phyloP scores from a whole-genome alignment of 2,113 vertebrate genomes.

The Maccullochella peelii region DNA sequence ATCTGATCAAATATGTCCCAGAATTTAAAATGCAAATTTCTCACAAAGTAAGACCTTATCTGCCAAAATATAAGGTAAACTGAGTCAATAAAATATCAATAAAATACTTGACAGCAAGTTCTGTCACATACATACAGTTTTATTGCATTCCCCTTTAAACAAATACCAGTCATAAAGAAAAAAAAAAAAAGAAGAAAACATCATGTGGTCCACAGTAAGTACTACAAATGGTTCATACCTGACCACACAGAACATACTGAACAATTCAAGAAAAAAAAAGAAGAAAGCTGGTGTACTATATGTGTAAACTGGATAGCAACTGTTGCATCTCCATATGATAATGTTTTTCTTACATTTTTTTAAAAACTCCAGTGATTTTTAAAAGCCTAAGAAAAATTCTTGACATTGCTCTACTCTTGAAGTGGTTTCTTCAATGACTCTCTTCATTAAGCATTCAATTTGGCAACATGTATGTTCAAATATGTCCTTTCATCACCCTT shows the following conservation, averaged over 20 bases:
- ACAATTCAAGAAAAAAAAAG: conserved; percentile 14
- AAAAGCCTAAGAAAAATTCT: conserved; percentile 29
- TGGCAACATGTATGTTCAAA: conserved; percentile 53
- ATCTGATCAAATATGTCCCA: neutral
- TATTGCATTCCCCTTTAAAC: conserved; percentile 69
- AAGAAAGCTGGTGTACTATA: conserved; percentile 62
- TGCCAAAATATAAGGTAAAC: neutral
- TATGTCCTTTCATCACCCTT: conserved; percentile 13
- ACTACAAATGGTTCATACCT: conserved; percentile 20
- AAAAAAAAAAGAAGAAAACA: conserved; percentile 25
- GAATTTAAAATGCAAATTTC: neutral
- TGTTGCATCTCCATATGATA: conserved; percentile 23
- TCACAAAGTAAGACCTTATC: neutral
- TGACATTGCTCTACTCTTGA: neutral
- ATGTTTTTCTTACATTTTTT: neutral
- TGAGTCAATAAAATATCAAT: neutral
- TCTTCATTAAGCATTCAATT: conserved; percentile 30
- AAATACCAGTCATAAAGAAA: conserved; percentile 56
- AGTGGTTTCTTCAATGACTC: conserved; percentile 19
- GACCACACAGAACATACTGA: conserved; percentile 29
- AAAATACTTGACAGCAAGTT: neutral
- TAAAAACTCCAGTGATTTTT: conserved; percentile 44
- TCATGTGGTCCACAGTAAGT: conserved; percentile 31
- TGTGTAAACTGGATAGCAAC: conserved; percentile 52
- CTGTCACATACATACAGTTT: conserved; percentile 53